phyloP scores from a whole-genome alignment of 2,113 vertebrate genomes.

The Talpa occidentalis region DNA sequence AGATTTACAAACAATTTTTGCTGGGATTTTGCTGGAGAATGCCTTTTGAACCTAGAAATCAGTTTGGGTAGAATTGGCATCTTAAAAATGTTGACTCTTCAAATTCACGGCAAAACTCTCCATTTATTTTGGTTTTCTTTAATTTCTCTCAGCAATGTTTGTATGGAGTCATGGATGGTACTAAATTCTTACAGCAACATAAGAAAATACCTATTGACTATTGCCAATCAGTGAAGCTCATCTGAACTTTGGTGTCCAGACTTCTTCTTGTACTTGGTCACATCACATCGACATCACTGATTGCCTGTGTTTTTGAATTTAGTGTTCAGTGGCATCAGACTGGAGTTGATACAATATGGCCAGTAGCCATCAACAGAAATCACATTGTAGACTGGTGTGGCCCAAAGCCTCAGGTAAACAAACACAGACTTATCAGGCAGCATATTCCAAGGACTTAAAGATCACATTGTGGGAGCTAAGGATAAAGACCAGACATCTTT shows the following conservation, averaged over 20 bases:
- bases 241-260: background rate
- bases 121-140: background rate
- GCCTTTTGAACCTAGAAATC: no score
- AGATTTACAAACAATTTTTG: background rate
- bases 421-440: background rate
- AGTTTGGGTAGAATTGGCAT: background rate
- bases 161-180: background rate
- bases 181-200: background rate
- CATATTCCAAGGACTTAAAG: background rate
- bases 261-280: background rate
- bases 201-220: no score
- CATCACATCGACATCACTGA: background rate
- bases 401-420: background rate
- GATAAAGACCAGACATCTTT: background rate
- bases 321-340: background rate
- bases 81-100: background rate
- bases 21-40: no score
- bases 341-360: background rate
- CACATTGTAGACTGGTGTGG: background rate
- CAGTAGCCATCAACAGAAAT: background rate
- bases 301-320: background rate
- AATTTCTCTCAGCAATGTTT: constrained; percentile 10
- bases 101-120: background rate
- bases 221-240: background rate
- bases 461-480: background rate